phyloP scores from a whole-genome alignment of 2,888 invertebrate species.

The Alloscopus bannaensis region DNA sequence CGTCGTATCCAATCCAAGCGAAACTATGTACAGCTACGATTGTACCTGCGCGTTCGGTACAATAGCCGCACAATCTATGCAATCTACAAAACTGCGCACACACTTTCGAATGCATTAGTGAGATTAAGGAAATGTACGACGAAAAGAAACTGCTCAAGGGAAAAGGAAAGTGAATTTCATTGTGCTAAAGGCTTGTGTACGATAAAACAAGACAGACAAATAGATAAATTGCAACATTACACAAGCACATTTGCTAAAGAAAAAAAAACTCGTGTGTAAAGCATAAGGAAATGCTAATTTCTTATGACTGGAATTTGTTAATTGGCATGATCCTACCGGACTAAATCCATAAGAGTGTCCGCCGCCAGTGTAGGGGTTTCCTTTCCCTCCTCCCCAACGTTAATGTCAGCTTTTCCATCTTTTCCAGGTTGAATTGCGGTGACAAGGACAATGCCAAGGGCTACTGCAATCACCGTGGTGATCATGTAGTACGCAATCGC shows the following conservation, averaged over 20 bases:
- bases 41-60: too few species aligned
- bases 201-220: neutral
- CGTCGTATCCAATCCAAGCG: too few species aligned
- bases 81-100: too few species aligned
- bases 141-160: too few species aligned
- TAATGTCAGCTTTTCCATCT: slow-evolving; percentile 43
- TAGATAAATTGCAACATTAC: neutral
- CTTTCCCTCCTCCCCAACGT: slow-evolving; percentile 61
- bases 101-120: too few species aligned
- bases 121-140: too few species aligned
- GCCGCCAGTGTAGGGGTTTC: slow-evolving; percentile 83
- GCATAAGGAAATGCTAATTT: too few species aligned
- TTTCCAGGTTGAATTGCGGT: slow-evolving; percentile 88
- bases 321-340: slow-evolving; percentile 87
- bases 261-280: too few species aligned
- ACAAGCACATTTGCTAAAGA: too few species aligned
- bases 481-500: slow-evolving; percentile 94
- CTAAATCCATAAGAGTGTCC: slow-evolving; percentile 93
- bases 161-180: too few species aligned
- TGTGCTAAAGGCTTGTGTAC: neutral
- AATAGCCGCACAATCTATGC: too few species aligned
- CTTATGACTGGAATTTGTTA: neutral
- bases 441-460: slow-evolving; percentile 92
- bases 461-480: slow-evolving; percentile 94
- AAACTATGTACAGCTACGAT: too few species aligned